Conservation (phyloP, 2,113 vertebrate genomes). For the Acinonyx jubatus region DNA sequence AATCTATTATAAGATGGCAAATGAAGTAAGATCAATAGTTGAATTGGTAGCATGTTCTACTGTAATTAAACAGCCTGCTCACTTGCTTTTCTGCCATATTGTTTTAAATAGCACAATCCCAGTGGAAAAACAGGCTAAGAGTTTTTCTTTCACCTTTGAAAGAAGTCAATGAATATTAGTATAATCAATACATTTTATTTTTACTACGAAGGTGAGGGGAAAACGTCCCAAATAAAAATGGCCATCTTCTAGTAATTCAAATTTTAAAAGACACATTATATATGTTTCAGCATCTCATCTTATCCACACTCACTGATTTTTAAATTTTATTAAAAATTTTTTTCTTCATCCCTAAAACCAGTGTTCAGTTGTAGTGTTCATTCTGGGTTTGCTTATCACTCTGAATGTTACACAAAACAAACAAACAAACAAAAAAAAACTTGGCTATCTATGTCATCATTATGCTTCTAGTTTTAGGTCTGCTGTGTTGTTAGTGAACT, state of each 20-base stretch:
- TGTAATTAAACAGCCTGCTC: constrained; percentile 78
- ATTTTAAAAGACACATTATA: background rate
- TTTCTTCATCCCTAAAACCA: background rate
- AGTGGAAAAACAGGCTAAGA: constrained; percentile 54
- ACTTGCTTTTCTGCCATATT: constrained; percentile 69
- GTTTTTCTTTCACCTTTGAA: constrained; percentile 54
- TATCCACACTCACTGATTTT: background rate
- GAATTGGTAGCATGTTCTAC: constrained; percentile 70
- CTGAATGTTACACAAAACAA: background rate
- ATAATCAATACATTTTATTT: constrained; percentile 55
- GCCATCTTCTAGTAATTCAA: background rate
- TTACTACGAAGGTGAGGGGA: background rate
- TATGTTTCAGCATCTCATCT: background rate
- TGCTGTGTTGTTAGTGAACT: background rate
- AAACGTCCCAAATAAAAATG: background rate
- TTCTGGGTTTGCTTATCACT: background rate
- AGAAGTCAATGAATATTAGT: constrained; percentile 55
- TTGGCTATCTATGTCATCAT: background rate
- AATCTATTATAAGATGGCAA: constrained; percentile 72
- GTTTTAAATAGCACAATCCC: constrained; percentile 68
- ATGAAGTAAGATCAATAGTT: constrained; percentile 82
- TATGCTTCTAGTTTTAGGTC: background rate
- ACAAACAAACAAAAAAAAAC: background rate
- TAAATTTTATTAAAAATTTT: background rate
- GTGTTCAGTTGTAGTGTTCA: background rate